Evolutionary conservation across 2,797 vertebrate species (phyloP).

Genomic region (Alosa sapidissima): DNA sequence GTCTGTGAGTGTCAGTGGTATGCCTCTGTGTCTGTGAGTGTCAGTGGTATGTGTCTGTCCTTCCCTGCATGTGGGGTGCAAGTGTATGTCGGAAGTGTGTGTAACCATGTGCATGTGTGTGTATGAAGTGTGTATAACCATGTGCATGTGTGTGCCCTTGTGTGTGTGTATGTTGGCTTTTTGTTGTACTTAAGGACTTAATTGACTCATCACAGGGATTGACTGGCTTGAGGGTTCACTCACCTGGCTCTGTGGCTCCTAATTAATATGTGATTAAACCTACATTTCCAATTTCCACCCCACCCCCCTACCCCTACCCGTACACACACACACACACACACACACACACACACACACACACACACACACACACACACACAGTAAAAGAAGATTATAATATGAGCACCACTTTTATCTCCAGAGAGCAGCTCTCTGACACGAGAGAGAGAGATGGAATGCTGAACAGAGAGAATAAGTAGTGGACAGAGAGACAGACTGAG

Average conservation of each 20-base stretch:
- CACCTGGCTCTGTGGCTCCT: slow-evolving; percentile 11
- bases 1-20: background rate
- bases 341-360: background rate
- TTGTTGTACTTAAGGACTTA: background rate
- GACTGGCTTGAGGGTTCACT: slow-evolving; percentile 14
- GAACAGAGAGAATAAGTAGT: background rate
- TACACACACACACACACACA: background rate
- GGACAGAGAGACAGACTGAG: too few species aligned
- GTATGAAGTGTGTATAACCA: background rate
- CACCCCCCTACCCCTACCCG: background rate
- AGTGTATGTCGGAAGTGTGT: background rate
- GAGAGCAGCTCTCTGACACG: background rate
- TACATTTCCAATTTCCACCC: background rate
- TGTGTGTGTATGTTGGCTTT: background rate
- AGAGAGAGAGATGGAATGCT: background rate
- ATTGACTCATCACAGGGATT: slow-evolving; percentile 16
- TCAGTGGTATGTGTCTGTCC: background rate
- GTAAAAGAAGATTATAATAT: background rate
- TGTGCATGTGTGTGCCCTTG: background rate
- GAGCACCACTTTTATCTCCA: background rate
- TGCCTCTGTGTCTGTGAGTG: background rate
- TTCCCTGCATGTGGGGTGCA: background rate
- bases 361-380: slow-evolving; percentile 17
- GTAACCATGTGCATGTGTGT: background rate
- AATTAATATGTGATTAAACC: background rate